Base-by-base conservation (phyloP, 2,113 vertebrate species). In the Hyla sarda region DNA sequence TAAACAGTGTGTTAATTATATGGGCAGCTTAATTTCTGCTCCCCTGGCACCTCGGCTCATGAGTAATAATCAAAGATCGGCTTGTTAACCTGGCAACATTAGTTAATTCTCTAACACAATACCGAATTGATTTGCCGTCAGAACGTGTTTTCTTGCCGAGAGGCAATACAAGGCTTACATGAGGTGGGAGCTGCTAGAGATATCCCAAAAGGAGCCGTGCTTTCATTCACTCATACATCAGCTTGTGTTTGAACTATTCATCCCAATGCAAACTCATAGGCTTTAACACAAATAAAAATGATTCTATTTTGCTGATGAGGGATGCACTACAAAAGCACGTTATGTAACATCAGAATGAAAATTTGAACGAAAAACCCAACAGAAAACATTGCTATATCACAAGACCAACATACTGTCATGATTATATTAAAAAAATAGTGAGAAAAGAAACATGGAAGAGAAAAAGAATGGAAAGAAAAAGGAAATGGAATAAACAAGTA, bases 21-120 rank as follows among this genome's bases (percentile, higher is more conserved):
- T 87, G 85, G 37, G 69, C 52, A 62, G 78, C 77, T 82, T 87
- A 81, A 81, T 87, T 81, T 80, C 85, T 87, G 65, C 50, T 71
- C 85, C 85, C 78, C 62, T 13, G 9, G 69, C 41, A 12, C 67
- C 78, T 34, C 65, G 47, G 34, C 84, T 82, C 82, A 87, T 87
- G 78, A 87, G 77, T 87, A 87, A 87, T 87, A 87, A 87, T 87
- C 85, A 87, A 87, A 87, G 85, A 82, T 82, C 67, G 81, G 85
- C 85, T 87, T 82, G 78, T 82, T 87, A 87, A 82, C 85, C 28
- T 54, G 65, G 77, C 85, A 87, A 62, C 77, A 82, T 87, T 87
- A 82, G 85, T 74, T 86, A 86, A 86, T 86, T 87, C 85, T 82
- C 37, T 82, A 87, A 87, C 77, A 87, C 77, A 82, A 82, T 74